Evolutionary conservation across 2,888 invertebrate genomes (phyloP), one percentile per base, ranked within the genome.

Genomic region (Melanostoma mellinum): DNA sequence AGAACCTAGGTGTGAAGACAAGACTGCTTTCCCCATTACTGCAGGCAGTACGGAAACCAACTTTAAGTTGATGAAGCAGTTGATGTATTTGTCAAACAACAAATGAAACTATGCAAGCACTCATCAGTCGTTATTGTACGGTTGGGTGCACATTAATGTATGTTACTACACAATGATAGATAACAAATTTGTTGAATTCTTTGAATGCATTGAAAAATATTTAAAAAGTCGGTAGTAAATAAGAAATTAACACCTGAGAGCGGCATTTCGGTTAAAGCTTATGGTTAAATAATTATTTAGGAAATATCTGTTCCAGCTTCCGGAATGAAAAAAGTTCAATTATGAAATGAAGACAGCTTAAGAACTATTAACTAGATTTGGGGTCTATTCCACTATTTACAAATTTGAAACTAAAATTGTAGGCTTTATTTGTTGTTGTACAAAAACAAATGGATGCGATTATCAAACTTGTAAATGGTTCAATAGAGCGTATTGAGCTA

Each of bases 1-100:
- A 71, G 44, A 63, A 48, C 40, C 32, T 8, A 72, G 76, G 81
- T 81, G 81, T 67, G 71, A 81, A 76, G 42, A 67, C 53, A 65
- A 53, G 10, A 38, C 33, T 67, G 44, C 53, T 65, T 20, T 72
- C 36, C 52, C 33, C 65, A 56, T 52, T 76, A 36, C 68, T 9
- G 63, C 52, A 75, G 50, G 6, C 33, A 67, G 67, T 33, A 65
- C 76, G 76, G 76, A 81, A 72, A 77, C 72, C 33, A 67, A 60
- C 60, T 72, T 50, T 44, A 42, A 61, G 67, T 74, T 74, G 65
- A 68, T 61, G 30, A 38, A 63, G 63, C 63, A 61, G 42, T 50
- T 61, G 20, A 20, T 20, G 44, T 60, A 67, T 76, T 81, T 76
- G 53, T 48, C 67, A 72, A 72, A 67, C 44, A 72, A 50, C 65